A percentile compares a stretch with the other conserved stretches of the same genome.
These are phyloP conservation scores for Prorops nasuta DNA, from an alignment of 1,140 invertebrate species.

Conservation along the genomic window DNA sequence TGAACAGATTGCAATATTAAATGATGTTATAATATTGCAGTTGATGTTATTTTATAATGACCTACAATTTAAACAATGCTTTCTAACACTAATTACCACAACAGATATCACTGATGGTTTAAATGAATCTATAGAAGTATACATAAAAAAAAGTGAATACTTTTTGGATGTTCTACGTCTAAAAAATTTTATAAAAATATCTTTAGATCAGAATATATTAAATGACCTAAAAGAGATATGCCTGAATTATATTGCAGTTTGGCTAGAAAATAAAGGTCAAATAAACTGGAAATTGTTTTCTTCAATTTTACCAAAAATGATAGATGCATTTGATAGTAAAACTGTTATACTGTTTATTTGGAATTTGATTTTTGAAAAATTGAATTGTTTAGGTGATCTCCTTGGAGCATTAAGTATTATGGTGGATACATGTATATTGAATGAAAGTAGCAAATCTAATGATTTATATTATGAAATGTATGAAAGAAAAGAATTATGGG, in stretches of 20 bases:
- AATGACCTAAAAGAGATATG: slow-evolving; percentile 15
- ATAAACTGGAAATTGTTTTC: slow-evolving; percentile 30
- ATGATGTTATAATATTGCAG: slow-evolving; percentile 32
- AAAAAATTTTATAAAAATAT: slow-evolving; percentile 2
- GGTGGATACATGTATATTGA: slow-evolving; percentile 22
- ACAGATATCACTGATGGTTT: too few relatives aligned
- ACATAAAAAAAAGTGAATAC: slow-evolving; percentile 31
- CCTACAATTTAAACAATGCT: slow-evolving; percentile 2
- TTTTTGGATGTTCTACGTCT: slow-evolving; percentile 25
- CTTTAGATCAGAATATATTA: neutral
- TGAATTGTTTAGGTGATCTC: slow-evolving; percentile 13
- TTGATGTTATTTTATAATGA: slow-evolving; percentile 22
- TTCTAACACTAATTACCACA: too few relatives aligned
- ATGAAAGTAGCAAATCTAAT: neutral
- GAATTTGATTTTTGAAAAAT: slow-evolving; percentile 12
- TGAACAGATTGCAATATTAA: too few relatives aligned
- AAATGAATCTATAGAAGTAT: slow-evolving; percentile 10
- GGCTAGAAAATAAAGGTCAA: slow-evolving; percentile 20
- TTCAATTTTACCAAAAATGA: slow-evolving; percentile 30
- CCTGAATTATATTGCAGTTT: slow-evolving; percentile 21
- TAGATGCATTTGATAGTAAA: slow-evolving; percentile 15
- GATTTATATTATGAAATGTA: slow-evolving; percentile 19
- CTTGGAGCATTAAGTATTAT: slow-evolving; percentile 27
- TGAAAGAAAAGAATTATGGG: slow-evolving; percentile 27
- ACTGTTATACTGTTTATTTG: slow-evolving; percentile 17